Evolutionary conservation across 2,797 vertebrate species (phyloP), one percentile per base, ranked within the genome.

Genomic region (Pseudochirops cupreus): DNA sequence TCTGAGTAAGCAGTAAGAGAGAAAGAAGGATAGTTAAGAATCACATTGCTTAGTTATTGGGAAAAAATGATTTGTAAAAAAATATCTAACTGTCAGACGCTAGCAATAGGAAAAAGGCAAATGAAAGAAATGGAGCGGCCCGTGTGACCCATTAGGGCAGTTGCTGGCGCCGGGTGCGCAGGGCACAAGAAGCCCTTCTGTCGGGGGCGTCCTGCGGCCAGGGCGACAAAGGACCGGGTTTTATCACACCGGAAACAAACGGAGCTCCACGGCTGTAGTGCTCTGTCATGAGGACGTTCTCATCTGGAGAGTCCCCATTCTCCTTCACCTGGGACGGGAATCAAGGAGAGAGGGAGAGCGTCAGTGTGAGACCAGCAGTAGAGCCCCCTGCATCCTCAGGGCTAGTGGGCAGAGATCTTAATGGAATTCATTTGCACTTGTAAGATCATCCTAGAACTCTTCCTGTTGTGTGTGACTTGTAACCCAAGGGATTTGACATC

Each of bases 331-430:
- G 82, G 91, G 93, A n/a, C 57, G 94, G 91, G 89, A 55, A 50
- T 62, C 29, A 0, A 52, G 56, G 90, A 92, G 57, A 94, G 55
- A n/a, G n/a, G n/a, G 46, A 87, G 24, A 59, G 21, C n/a, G n/a
- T 92, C 1, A 7, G 26, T 91, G 16, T 93, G 94, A 94, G 0
- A 57, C 11, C 4, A 3, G 29, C 18, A n/a, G 50, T 52, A 52
- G 50, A 52, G 50, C 50, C 50, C 50, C 5, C 50, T 52, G 50
- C 50, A 94, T 98, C 97, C 95, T 98, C 29, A 97, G 96, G 97
- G 94, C 98, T 98, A 97, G 92, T 95, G 56, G 95, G 74, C 98
- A 97, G 97, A 97, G 97, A 97, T 98, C 98, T 98, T 98, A 98
- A 98, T 98, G 97, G 97, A 96, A 92, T 97, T 98, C 96, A 90